Percentiles rank a stretch among this genome's conserved stretches.
Evolutionary conservation across 2,113 vertebrate species (phyloP).

Genomic region (Xiphias gladius): DNA sequence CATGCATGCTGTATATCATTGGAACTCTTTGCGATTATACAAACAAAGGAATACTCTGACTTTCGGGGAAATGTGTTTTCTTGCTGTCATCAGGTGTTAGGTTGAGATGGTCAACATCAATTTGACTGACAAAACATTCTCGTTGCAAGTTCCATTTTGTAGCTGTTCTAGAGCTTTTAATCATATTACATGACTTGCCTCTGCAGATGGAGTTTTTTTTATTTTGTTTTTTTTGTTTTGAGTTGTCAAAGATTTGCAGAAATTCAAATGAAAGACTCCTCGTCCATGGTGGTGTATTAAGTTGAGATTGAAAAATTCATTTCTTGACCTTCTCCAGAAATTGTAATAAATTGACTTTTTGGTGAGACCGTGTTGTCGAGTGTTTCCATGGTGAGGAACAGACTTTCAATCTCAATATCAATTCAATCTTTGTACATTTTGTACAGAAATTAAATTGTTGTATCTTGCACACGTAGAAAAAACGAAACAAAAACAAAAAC

Average conservation of each 20-base stretch:
- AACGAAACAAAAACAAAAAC: too few relatives aligned
- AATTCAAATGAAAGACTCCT: neutral
- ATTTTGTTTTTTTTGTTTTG: too few relatives aligned
- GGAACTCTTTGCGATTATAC: neutral
- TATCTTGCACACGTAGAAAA: neutral
- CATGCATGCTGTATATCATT: neutral
- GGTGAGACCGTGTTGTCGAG: too few relatives aligned
- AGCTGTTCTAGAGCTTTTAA: too few relatives aligned
- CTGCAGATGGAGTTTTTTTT: neutral
- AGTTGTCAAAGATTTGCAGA: neutral
- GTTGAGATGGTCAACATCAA: neutral
- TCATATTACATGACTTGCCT: neutral
- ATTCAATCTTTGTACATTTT: neutral
- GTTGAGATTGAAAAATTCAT: neutral
- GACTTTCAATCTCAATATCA: too few relatives aligned
- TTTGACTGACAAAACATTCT: too few relatives aligned
- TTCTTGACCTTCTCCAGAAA: too few relatives aligned
- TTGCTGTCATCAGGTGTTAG: neutral
- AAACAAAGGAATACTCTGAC: neutral
- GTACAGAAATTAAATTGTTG: neutral
- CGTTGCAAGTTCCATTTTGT: too few relatives aligned
- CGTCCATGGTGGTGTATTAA: neutral
- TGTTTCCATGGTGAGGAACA: too few relatives aligned
- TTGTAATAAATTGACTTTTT: neutral
- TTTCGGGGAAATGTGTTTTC: neutral